Evolutionary conservation across 2,797 vertebrate genomes (phyloP).

Genomic region (Enteromius radiatus): DNA sequence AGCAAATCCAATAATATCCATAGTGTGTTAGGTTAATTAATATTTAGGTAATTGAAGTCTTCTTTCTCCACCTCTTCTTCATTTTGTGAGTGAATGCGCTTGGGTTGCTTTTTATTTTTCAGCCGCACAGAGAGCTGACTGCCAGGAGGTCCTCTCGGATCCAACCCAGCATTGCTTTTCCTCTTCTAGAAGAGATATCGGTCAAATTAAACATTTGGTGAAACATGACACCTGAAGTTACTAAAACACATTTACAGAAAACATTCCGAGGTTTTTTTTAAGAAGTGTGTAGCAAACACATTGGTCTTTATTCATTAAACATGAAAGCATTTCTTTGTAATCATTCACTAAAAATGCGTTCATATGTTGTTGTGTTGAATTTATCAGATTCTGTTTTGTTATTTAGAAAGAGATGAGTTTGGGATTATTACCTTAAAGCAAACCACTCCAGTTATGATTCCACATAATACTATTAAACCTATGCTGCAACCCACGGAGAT

Average conservation of each 20-base stretch:
- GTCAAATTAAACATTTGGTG: neutral
- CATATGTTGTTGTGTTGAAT: neutral
- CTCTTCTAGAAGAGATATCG: constrained; percentile 34
- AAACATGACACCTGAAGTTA: neutral
- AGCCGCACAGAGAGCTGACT: neutral
- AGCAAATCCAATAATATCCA: neutral
- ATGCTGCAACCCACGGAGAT: constrained; percentile 25
- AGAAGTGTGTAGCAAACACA: too few relatives aligned
- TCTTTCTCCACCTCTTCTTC: constrained; percentile 16
- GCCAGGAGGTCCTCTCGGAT: neutral
- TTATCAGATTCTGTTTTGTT: neutral
- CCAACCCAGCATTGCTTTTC: neutral
- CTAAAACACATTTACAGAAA: neutral
- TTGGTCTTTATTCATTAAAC: neutral
- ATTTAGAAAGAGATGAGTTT: neutral
- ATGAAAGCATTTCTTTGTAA: neutral
- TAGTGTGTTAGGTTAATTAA: neutral
- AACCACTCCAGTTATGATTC: constrained; percentile 19
- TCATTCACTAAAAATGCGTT: neutral
- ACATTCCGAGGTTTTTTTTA: neutral
- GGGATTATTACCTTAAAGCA: constrained; percentile 37
- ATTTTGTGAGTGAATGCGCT: neutral
- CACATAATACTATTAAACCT: constrained; percentile 12
- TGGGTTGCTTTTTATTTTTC: constrained; percentile 4
- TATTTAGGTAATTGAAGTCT: constrained; percentile 38